These are phyloP conservation scores for Malacoraja senta DNA, from an alignment of 2,797 vertebrate species.

Conservation along the genomic window DNA sequence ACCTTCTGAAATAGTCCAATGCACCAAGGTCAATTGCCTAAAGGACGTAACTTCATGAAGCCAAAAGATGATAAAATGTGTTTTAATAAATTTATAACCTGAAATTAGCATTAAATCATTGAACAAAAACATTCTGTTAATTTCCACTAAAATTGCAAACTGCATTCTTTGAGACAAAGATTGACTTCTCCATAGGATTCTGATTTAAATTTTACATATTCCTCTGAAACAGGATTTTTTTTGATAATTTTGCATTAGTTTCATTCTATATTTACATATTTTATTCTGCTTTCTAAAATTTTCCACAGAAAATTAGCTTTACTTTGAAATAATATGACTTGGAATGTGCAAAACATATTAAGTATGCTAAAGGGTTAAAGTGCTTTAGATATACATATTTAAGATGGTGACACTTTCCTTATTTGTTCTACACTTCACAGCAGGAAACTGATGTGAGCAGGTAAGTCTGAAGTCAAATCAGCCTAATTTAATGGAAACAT, in stretches of 20 bases:
- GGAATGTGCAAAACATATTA: not conserved
- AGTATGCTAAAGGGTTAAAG: not conserved
- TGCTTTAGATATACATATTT: not conserved
- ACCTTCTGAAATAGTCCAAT: not conserved
- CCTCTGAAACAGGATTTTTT: not conserved
- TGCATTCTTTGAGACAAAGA: not conserved
- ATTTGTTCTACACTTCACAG: conserved; percentile 11
- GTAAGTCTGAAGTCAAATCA: conserved; percentile 29
- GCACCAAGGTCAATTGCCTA: not conserved
- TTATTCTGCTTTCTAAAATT: not conserved
- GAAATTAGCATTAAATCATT: not conserved
- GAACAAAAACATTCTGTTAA: not conserved
- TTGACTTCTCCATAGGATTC: not conserved
- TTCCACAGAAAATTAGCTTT: not conserved
- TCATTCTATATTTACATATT: not conserved
- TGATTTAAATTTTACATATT: not conserved
- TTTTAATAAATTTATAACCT: not conserved
- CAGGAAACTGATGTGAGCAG: not conserved
- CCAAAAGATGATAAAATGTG: not conserved
- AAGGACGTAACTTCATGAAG: not conserved
- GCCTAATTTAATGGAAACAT: conserved; percentile 18
- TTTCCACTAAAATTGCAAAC: not conserved
- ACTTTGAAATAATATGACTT: not conserved
- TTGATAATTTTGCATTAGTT: not conserved
- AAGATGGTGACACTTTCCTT: not conserved